Evolutionary conservation across 2,797 vertebrate genomes (phyloP).

Genomic region (Hirundo rustica): DNA sequence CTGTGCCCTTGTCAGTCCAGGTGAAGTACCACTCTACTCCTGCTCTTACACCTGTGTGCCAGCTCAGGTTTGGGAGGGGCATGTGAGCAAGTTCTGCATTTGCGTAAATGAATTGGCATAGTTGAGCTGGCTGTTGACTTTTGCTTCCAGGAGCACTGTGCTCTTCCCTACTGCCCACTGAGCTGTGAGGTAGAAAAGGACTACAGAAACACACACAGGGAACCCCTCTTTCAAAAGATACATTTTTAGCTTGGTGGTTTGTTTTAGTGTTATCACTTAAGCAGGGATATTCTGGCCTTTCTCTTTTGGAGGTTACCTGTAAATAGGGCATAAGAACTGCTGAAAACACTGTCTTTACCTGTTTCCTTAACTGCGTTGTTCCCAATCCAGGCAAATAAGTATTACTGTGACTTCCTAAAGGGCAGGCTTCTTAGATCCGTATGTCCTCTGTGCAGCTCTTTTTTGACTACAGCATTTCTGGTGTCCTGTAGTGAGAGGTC

Average conservation of each 20-base stretch:
- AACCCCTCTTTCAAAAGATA: neutral
- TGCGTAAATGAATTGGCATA: neutral
- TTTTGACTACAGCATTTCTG: neutral
- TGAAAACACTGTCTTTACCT: neutral
- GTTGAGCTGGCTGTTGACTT: neutral
- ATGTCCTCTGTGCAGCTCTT: neutral
- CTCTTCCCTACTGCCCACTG: neutral
- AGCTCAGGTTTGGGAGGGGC: neutral
- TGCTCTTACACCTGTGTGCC: neutral
- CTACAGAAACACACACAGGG: neutral
- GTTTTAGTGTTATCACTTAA: neutral
- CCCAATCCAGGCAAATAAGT: neutral
- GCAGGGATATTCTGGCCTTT: neutral
- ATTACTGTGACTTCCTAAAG: neutral
- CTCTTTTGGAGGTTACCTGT: neutral
- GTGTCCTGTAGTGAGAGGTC: neutral
- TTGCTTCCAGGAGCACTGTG: neutral
- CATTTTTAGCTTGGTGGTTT: neutral
- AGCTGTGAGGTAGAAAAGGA: neutral
- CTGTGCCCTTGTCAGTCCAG: neutral
- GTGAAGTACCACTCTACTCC: neutral
- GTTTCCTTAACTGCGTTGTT: neutral
- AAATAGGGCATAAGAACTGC: neutral
- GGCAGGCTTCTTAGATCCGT: neutral
- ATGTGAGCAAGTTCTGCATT: neutral